Percentiles rank a stretch among this genome's conserved stretches.
phyloP scores from a whole-genome alignment of 1,140 invertebrate genomes.

The Cotesia vestalis region DNA sequence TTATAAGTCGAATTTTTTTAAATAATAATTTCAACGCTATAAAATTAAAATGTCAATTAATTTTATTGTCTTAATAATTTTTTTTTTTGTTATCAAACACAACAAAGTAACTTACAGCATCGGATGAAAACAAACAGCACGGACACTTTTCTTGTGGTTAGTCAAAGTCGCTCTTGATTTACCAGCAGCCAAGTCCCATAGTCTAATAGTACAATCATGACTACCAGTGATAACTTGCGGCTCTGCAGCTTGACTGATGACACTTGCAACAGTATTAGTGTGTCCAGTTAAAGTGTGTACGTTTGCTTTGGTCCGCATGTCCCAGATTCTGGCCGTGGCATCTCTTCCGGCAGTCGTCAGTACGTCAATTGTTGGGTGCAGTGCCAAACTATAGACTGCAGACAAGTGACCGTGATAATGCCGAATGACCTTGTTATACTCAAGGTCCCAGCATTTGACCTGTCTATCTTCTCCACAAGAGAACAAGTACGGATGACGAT shows the following conservation, averaged over 20 bases:
- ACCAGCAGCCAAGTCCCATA: conserved; percentile 98
- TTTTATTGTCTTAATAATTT: too few relatives aligned
- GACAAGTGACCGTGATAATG: conserved; percentile 99
- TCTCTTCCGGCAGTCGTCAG: conserved; percentile 94
- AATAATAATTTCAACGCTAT: too few relatives aligned
- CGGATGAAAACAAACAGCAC: conserved; percentile 91
- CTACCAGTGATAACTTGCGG: conserved; percentile 85
- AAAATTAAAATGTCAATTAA: too few relatives aligned
- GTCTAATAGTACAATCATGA: conserved; percentile 85
- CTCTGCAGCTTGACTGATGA: conserved; percentile 90
- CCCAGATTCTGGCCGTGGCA: conserved; percentile 96
- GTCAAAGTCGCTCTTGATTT: conserved; percentile 95
- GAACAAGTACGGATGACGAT: conserved; percentile 97
- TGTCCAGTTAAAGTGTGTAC: conserved; percentile 97
- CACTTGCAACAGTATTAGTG: conserved; percentile 95
- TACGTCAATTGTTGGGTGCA: conserved; percentile 97
- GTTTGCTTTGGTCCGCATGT: conserved; percentile 98
- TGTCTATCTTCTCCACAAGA: conserved; percentile 99
- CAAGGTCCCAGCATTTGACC: conserved; percentile 99
- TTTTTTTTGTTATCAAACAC: too few relatives aligned
- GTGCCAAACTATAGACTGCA: conserved; percentile 91
- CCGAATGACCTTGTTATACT: conserved; percentile 98
- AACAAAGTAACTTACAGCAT: conserved; percentile 71
- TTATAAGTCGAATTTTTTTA: too few relatives aligned
- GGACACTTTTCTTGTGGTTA: conserved; percentile 98